Percentiles rank a stretch among this genome's conserved stretches.
Evolutionary conservation across 2,113 vertebrate species (phyloP).

Genomic region (Garra rufa): DNA sequence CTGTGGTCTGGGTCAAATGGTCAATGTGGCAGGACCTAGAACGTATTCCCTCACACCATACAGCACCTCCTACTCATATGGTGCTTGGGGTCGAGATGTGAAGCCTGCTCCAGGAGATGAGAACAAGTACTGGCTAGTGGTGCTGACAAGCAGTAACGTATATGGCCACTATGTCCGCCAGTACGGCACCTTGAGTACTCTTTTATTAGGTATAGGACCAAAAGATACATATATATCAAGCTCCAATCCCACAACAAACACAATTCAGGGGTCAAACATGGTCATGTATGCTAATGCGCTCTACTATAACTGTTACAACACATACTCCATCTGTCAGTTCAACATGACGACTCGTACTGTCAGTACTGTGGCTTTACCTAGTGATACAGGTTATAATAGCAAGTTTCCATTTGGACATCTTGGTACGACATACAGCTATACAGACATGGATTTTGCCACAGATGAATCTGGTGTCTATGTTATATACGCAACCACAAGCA

Average conservation of each 20-base stretch:
- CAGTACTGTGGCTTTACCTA: slow-evolving; percentile 60
- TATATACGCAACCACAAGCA: slow-evolving; percentile 65
- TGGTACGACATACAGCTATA: slow-evolving; percentile 66
- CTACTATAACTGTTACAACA: slow-evolving; percentile 77
- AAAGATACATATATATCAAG: slow-evolving; percentile 57
- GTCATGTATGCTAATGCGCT: slow-evolving; percentile 69
- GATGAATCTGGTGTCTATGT: slow-evolving; percentile 77
- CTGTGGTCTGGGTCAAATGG: slow-evolving; percentile 66
- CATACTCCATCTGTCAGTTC: slow-evolving; percentile 67
- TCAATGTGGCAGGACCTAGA: slow-evolving; percentile 63
- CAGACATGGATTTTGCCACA: slow-evolving; percentile 75
- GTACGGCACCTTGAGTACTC: slow-evolving; percentile 68
- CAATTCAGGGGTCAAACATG: slow-evolving; percentile 73
- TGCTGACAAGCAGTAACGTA: slow-evolving; percentile 66
- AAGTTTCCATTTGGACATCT: slow-evolving; percentile 73
- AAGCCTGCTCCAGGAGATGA: slow-evolving; percentile 71
- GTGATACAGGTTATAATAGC: slow-evolving; percentile 71
- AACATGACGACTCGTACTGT: slow-evolving; percentile 67
- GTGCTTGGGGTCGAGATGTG: slow-evolving; percentile 77
- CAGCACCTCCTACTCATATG: slow-evolving; percentile 66
- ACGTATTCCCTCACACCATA: slow-evolving; percentile 66
- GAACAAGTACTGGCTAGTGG: slow-evolving; percentile 72
- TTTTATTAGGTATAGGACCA: slow-evolving; percentile 66
- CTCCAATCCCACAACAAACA: slow-evolving; percentile 74
- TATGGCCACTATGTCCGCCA: slow-evolving; percentile 65